phyloP scores from a whole-genome alignment of 2,113 vertebrate genomes.

The Mobula hypostoma region DNA sequence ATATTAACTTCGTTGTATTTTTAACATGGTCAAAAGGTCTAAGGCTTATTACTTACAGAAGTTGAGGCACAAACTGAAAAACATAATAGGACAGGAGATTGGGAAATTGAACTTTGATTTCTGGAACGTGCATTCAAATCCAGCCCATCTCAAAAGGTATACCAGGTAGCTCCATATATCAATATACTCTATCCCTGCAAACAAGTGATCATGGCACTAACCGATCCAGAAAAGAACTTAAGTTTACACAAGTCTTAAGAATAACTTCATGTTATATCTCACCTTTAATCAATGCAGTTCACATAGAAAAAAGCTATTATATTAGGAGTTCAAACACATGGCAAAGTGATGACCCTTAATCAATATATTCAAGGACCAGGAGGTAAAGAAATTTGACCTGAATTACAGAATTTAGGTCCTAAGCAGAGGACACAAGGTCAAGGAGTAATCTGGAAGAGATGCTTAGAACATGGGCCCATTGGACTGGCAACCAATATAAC shows the following conservation, averaged over 20 bases:
- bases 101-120: neutral
- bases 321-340: neutral
- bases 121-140: neutral
- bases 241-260: neutral
- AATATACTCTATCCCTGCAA: neutral
- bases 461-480: neutral
- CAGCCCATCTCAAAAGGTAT: neutral
- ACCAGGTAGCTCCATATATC: neutral
- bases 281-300: neutral
- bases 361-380: neutral
- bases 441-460: neutral
- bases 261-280: neutral
- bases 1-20: neutral
- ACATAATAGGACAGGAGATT: neutral
- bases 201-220: neutral
- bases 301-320: neutral
- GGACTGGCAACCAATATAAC: neutral
- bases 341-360: neutral
- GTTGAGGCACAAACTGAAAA: neutral
- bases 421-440: neutral
- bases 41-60: neutral
- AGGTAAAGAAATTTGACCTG: neutral
- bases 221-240: neutral
- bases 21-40: neutral
- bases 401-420: neutral